These are phyloP conservation scores for Troides oblongomaculatus DNA, from an alignment of 2,888 invertebrate genomes.

Conservation along the genomic window DNA sequence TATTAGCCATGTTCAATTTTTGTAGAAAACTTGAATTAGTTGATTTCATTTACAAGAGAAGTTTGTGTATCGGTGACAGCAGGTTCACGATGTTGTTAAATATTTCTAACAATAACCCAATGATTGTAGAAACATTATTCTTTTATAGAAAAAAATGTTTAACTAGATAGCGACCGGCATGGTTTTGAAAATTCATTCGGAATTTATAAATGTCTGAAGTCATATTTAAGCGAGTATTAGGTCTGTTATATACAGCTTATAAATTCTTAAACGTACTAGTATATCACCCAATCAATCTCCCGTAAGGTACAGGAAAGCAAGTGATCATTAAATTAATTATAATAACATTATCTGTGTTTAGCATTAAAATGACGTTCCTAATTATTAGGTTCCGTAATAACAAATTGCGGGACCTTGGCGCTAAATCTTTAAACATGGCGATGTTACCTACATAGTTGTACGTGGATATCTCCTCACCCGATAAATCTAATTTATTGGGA, in stretches of 20 bases:
- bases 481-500: slow-evolving; percentile 75
- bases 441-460: slow-evolving; percentile 38
- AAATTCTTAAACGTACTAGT: background rate
- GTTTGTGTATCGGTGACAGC: background rate
- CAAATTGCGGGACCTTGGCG: slow-evolving; percentile 27
- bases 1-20: slow-evolving; percentile 13
- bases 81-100: too few relatives aligned
- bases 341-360: slow-evolving; percentile 25
- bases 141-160: too few relatives aligned
- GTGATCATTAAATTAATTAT: slow-evolving; percentile 26
- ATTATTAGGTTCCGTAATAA: slow-evolving; percentile 27
- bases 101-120: too few relatives aligned
- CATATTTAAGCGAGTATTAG: background rate
- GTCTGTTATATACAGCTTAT: background rate
- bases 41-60: background rate
- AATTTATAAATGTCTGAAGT: background rate
- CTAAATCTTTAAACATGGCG: slow-evolving; percentile 31
- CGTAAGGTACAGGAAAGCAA: slow-evolving; percentile 6
- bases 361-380: slow-evolving; percentile 18
- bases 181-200: background rate
- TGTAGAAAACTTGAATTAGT: background rate
- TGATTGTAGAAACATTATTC: background rate
- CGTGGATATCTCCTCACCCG: slow-evolving; percentile 41
- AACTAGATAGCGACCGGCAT: background rate
- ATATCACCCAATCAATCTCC: slow-evolving; percentile 22